Evolutionary conservation across 2,113 vertebrate species (phyloP), one percentile per base, ranked within the genome.

Genomic region (Semnornis frantzii): DNA sequence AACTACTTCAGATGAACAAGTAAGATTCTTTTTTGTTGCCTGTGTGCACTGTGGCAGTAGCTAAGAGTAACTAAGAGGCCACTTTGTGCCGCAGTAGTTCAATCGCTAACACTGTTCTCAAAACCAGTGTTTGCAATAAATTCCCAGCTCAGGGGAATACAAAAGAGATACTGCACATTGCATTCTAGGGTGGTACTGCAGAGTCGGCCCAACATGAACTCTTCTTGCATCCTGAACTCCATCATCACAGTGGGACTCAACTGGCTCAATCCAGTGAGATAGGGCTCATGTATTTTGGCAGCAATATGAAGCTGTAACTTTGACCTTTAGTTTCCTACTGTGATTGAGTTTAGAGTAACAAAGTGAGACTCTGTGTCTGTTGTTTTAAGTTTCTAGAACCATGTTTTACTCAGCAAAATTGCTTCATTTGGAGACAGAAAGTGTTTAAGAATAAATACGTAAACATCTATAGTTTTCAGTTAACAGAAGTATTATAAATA

Each of bases 161-260:
- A 74, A 73, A 95, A 87, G 44, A 96, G 96, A 97, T 97, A 96
- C 82, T 72, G 88, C 74, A 87, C 71, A 78, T 96, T 89, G 82
- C 91, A 90, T 95, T 95, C 97, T 82, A 64, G 95, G 97, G 97
- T 92, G 97, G 94, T 89, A 94, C 95, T 87, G 39, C 82, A 71
- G 89, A 90, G 91, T 74, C 94, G 97, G 79, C 93, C 96, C 85
- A 85, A 90, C 85, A 73, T 97, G 97, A 97, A 97, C 97, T 97
- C 91, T 94, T 57, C 85, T 80, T 96, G 89, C 71, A 95, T 97
- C 96, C 96, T 90, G 96, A 98, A 97, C 98, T 98, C 96, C 95
- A 97, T 97, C 96, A 97, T 98, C 97, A 97, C 98, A 97, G 97
- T 96, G 95, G 98, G 98, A 97, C 93, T 95, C 94, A 94, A 92